Base-by-base conservation (phyloP, 2,797 vertebrate species). In the Gastrophryne carolinensis region DNA sequence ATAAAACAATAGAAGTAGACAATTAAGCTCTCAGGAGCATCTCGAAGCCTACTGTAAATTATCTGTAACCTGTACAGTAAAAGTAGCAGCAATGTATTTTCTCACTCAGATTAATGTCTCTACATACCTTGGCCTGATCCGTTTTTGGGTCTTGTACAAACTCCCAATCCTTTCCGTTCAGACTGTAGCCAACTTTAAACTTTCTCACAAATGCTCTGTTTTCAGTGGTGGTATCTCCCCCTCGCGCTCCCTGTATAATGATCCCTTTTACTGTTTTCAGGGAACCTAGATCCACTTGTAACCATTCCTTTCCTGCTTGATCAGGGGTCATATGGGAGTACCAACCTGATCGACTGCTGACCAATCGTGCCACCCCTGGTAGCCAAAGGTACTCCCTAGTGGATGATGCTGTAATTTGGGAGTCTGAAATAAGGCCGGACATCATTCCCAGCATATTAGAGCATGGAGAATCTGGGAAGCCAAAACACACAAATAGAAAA, bases 321-420 rank as follows among this genome's bases (percentile, higher is more conserved):
- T 95, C 94, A 64, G 96, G 93, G 0, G 95, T 90, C 1, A 93
- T 82, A 23, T 88, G 92, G 1, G 98, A 95, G 81, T 97, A 98
- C 98, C 97, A 99, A 23, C 98, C 98, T 0, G 95, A 96, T 29
- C 95, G 93, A 83, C 96, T 98, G 88, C 96, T 96, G 80, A 99
- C 94, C 73, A 99, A 88, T 47, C 97, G 92, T 29, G 97, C 95
- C 0, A 93, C 89, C 1, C 96, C 95, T 82, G 95, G 93, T 56
- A 92, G 94, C 89, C 97, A 97, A 49, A 98, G 96, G 47, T 98
- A 95, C 82, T 98, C 95, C 63, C 96, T 89, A 81, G 93, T 93
- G 44, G 98, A 98, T 34, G 98, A 99, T 0, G 96, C 95, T 0
- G 95, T 95, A 85, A 99, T 96, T 89, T 98, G 97, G 0, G 96